Conservation (phyloP, 2,888 invertebrate species). For the Macroteleia sp. region DNA sequence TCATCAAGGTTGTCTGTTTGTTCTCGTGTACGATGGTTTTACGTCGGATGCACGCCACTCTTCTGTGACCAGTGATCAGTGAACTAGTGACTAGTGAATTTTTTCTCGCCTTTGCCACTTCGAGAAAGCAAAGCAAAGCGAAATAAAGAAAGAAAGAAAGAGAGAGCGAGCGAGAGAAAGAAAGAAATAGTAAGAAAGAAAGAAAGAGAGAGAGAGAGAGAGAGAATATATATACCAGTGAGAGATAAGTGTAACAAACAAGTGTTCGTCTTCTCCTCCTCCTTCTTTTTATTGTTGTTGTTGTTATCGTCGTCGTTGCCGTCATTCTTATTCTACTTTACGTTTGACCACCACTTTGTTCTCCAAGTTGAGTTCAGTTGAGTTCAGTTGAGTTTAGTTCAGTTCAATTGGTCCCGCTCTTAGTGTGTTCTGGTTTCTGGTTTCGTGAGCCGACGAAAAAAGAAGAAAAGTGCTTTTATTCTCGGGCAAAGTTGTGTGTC, state of each 20-base stretch:
- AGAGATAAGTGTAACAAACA: conserved; percentile 16
- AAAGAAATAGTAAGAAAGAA: neutral
- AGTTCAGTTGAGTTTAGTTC: conserved; percentile 8
- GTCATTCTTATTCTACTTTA: conserved; percentile 11
- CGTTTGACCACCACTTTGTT: conserved; percentile 2
- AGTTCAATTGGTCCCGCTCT: neutral
- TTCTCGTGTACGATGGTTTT: conserved; percentile 1
- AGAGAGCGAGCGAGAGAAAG: neutral
- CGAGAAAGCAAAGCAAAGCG: neutral
- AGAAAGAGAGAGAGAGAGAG: too few species aligned
- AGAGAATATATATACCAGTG: too few species aligned
- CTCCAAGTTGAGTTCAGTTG: conserved; percentile 19
- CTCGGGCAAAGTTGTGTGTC: conserved; percentile 82
- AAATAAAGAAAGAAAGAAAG: neutral
- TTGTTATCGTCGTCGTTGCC: neutral
- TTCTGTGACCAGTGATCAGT: conserved; percentile 16
- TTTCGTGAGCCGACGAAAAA: conserved; percentile 3
- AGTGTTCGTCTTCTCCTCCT: too few species aligned
- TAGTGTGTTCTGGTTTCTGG: conserved; percentile 12
- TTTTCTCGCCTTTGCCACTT: neutral
- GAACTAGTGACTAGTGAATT: conserved; percentile 35
- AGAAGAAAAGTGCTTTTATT: neutral
- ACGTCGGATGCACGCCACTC: neutral
- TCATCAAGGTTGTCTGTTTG: neutral
- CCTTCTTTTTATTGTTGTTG: neutral